Percentiles rank a stretch among this genome's conserved stretches.
Evolutionary conservation across 2,797 vertebrate species (phyloP).

Genomic region (Ammospiza maritima): DNA sequence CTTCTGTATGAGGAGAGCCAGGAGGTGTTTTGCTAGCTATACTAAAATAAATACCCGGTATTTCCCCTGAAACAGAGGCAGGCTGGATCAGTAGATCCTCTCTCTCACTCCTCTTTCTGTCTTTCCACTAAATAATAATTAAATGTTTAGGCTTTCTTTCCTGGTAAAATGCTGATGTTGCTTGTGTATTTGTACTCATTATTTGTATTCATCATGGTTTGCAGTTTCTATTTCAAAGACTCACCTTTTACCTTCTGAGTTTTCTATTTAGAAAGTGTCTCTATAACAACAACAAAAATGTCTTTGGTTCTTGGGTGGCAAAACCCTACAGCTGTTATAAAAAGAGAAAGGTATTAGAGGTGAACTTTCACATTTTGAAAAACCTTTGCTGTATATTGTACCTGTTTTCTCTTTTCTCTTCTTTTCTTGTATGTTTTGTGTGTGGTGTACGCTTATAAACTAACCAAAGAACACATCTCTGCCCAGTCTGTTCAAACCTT

Average conservation of each 20-base stretch:
- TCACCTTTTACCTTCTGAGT: neutral
- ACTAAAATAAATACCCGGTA: neutral
- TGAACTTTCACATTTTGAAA: neutral
- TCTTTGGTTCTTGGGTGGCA: neutral
- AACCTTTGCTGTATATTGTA: neutral
- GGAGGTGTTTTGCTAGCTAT: fast-evolving
- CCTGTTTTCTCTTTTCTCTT: neutral
- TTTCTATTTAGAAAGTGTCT: neutral
- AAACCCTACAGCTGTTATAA: neutral
- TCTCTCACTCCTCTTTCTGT: neutral
- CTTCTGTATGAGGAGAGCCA: neutral
- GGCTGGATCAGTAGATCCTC: neutral
- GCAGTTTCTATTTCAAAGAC: neutral
- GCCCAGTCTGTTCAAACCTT: neutral
- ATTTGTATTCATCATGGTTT: neutral
- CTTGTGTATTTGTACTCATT: neutral
- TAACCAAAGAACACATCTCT: neutral
- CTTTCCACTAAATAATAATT: neutral
- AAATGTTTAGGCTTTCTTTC: neutral
- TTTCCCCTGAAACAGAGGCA: neutral
- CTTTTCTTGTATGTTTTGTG: neutral
- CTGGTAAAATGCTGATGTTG: neutral
- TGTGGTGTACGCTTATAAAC: neutral
- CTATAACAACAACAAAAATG: neutral
- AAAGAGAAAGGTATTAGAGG: neutral